Evolutionary conservation across 1,140 invertebrate genomes (phyloP).

Genomic region (Micrasema longulum): DNA sequence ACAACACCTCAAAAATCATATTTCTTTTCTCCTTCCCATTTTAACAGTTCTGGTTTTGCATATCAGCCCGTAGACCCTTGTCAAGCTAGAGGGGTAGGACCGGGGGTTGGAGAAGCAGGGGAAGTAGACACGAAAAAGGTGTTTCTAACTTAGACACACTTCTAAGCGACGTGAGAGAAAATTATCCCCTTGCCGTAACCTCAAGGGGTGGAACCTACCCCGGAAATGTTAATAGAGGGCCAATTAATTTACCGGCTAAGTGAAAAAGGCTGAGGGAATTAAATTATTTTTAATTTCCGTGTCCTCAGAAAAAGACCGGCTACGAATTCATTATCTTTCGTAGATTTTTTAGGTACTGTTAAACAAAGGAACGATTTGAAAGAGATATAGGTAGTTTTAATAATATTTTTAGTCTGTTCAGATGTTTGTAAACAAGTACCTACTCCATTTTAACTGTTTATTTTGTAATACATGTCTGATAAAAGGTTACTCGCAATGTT

Average conservation of each 20-base stretch:
- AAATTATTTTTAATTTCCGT: no score
- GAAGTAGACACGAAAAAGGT: slow-evolving; percentile 53
- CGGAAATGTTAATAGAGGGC: slow-evolving; percentile 35
- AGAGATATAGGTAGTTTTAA: background rate
- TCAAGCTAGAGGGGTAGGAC: slow-evolving; percentile 17
- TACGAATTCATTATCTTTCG: no score
- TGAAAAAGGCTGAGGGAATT: slow-evolving; percentile 4
- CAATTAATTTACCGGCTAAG: slow-evolving; percentile 30
- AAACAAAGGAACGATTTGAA: no score
- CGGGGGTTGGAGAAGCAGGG: background rate
- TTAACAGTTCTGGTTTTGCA: slow-evolving; percentile 48
- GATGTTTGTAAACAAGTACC: background rate
- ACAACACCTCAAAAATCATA: slow-evolving; percentile 12
- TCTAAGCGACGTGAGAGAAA: slow-evolving; percentile 42
- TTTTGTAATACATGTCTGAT: no score
- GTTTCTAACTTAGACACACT: slow-evolving; percentile 49
- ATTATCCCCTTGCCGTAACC: slow-evolving; percentile 46
- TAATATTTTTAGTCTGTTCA: background rate
- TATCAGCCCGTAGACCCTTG: slow-evolving; percentile 47
- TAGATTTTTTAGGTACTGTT: background rate
- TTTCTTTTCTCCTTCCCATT: slow-evolving; percentile 25
- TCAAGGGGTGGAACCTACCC: slow-evolving; percentile 9
- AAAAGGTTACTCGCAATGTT: no score
- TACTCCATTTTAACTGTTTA: no score
- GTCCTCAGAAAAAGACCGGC: no score